Percentiles rank a stretch among this genome's conserved stretches.
These are phyloP conservation scores for Musca vetustissima DNA, from an alignment of 1,140 invertebrate genomes.

Conservation along the genomic window DNA sequence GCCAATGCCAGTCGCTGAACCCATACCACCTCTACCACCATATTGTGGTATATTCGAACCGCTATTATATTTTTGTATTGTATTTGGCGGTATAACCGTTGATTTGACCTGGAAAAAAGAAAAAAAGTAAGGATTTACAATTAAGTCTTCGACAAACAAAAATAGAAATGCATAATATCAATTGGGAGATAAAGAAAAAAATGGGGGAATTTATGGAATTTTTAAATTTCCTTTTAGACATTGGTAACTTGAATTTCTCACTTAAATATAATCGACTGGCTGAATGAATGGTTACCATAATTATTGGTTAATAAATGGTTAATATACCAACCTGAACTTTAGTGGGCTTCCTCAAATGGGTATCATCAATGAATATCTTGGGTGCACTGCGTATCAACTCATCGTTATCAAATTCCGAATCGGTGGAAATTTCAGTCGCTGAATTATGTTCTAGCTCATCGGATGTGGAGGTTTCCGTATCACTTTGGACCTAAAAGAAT, in stretches of 20 bases:
- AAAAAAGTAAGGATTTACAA: too few relatives aligned
- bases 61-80: slow-evolving; percentile 37
- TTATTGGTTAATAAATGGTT: too few relatives aligned
- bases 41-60: slow-evolving; percentile 25
- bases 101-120: slow-evolving; percentile 42
- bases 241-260: too few relatives aligned
- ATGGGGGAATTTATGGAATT: too few relatives aligned
- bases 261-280: too few relatives aligned
- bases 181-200: too few relatives aligned
- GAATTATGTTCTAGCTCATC: slow-evolving; percentile 75
- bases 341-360: slow-evolving; percentile 57
- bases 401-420: slow-evolving; percentile 88
- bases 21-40: slow-evolving; percentile 32
- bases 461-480: slow-evolving; percentile 69
- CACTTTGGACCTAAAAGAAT: slow-evolving; percentile 62
- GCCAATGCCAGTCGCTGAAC: too few relatives aligned
- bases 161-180: neutral
- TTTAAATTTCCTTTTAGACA: too few relatives aligned
- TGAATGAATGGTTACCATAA: too few relatives aligned
- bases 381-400: slow-evolving; percentile 67
- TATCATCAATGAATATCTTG: slow-evolving; percentile 67
- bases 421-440: slow-evolving; percentile 87
- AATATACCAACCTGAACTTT: slow-evolving; percentile 64
- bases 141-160: neutral
- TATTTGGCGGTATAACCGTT: slow-evolving; percentile 37